Evolutionary conservation across 2,113 vertebrate genomes (phyloP).

Genomic region (Potamarius usumacintae): DNA sequence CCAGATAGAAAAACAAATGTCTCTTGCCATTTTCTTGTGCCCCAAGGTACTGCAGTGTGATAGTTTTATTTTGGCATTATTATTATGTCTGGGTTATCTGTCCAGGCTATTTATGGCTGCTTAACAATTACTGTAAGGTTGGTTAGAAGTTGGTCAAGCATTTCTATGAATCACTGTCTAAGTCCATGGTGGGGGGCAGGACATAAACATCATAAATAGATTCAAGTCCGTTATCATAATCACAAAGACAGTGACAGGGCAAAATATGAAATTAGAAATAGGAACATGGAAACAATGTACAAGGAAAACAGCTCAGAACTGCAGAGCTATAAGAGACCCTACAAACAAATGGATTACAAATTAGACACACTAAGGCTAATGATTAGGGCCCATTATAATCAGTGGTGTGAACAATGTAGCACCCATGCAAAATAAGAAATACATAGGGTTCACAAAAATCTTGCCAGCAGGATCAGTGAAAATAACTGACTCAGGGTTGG

Average conservation of each 20-base stretch:
- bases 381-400: not conserved
- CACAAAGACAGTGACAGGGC: not conserved
- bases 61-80: not conserved
- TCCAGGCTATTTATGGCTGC: not conserved
- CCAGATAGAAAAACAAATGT: constrained; percentile 6
- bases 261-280: not conserved
- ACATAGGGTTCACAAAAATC: not conserved
- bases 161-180: not conserved
- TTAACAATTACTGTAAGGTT: not conserved
- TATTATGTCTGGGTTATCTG: not conserved
- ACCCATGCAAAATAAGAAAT: not conserved
- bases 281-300: not conserved
- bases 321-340: not conserved
- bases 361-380: not conserved
- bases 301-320: not conserved
- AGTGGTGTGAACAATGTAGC: not conserved
- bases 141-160: not conserved
- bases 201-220: not conserved
- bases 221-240: not conserved
- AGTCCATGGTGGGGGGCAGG: not conserved
- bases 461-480: not conserved
- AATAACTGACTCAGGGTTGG: not conserved
- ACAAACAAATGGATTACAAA: not conserved
- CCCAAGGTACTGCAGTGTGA: not conserved
- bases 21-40: not conserved